Evolutionary conservation across 2,888 invertebrate species (phyloP).

Genomic region (Leptopilina myrica): DNA sequence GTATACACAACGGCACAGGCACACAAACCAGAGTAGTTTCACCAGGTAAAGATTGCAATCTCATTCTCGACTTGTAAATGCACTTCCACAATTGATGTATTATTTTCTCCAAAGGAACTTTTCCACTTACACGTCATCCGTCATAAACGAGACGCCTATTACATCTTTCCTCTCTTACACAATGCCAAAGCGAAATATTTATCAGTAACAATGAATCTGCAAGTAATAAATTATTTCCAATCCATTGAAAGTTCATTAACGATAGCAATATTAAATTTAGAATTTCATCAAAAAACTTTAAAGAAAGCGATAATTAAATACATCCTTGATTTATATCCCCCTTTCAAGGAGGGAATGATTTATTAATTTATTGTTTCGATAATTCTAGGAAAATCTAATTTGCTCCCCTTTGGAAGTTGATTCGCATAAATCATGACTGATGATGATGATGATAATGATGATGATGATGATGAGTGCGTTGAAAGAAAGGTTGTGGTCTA

Average conservation of each 20-base stretch:
- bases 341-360: background rate
- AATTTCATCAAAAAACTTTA: background rate
- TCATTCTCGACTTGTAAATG: conserved; percentile 44
- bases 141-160: background rate
- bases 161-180: background rate
- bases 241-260: conserved; percentile 12
- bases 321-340: background rate
- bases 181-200: background rate
- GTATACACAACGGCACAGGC: conserved; percentile 75
- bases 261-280: conserved; percentile 22
- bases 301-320: conserved; percentile 38
- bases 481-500: background rate
- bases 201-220: background rate
- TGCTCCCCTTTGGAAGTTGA: conserved; percentile 2
- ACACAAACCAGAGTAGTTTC: conserved; percentile 55
- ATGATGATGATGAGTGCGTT: background rate
- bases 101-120: background rate
- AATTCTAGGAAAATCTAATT: conserved; percentile 33
- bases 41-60: conserved; percentile 55
- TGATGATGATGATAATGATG: background rate
- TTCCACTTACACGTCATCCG: background rate
- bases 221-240: conserved; percentile 10
- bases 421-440: conserved; percentile 24
- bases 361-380: conserved; percentile 24
- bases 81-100: conserved; percentile 44